Base-by-base conservation (phyloP, 2,888 invertebrate species). In the Aspidapion aeneum region DNA sequence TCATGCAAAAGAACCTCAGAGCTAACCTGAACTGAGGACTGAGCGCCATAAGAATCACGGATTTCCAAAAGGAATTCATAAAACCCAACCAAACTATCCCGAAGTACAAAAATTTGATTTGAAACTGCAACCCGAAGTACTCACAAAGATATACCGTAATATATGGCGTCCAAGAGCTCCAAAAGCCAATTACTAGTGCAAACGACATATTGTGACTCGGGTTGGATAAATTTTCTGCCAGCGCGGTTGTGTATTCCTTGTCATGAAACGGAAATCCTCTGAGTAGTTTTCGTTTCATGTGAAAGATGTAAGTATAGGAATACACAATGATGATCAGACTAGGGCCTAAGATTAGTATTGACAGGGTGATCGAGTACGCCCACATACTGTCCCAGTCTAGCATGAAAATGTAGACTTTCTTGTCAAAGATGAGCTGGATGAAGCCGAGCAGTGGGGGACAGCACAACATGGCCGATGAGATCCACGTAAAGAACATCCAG, bases 401-500 rank as follows among this genome's bases (percentile, higher is more conserved):
- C 89, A 97, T 93, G 81, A 98, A 98, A 72, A 98, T 90, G 81
- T 90, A 93, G 16, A 94, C 92, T 73, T 95, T 90, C 70, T 86
- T 84, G 80, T 96, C 93, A 82, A 93, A 96, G 69, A 89, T 85
- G 1, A 94, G 93, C 66, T 79, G 74, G 78, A 90, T 90, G 82
- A 93, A 92, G 63, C 96, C 96, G 61, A 98, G 87, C 54, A 98
- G 85, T 7, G 97, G 96, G 49, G 98, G 98, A 78, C 94, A 94
- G 83, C 96, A 96, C 71, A 97, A 87, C 89, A 97, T 92, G 54
- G 95, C 91, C 9, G 97, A 93, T 58, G 96, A 96, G 72, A 97
- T 90, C 98, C 98, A 98, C 51, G 96, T 95, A 81, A 98, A 96
- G 65, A 91, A 92, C 90, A 97, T 96, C 98, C 98, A 98, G 80